Evolutionary conservation across 2,797 vertebrate genomes (phyloP), one percentile per base, ranked within the genome.

Genomic region (Gadopsis marmoratus): DNA sequence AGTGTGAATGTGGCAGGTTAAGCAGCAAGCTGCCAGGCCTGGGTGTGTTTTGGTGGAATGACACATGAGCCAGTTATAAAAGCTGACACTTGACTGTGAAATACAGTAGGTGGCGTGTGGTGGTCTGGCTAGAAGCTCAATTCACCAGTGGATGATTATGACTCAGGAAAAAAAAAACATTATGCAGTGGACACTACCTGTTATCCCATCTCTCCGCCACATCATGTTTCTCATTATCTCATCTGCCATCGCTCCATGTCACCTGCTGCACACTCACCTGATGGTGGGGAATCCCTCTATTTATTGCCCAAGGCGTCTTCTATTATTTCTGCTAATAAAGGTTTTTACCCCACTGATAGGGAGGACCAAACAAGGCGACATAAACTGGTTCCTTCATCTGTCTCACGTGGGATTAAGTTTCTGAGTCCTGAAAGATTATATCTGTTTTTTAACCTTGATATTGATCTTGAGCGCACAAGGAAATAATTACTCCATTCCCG

Each of bases 321-420:
- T 53, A 33, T 45, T 26, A 54, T 64, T 69, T 87, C 43, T 71
- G 62, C 60, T 55, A 65, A 61, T 79, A 70, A 70, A 72, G 58
- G 72, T 26, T 60, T 69, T 29, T 16, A 17, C 8, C 45, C 26
- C 11, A 9, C 39, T 7, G 21, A 16, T 8, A 2, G 9, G 1
- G 19, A 62, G 8, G 29, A 21, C 61, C 45, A 56, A 74, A 74
- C 71, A 66, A 81, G 61, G 41, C 14, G 5, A 10, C 56, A 12
- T 11, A 7, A 55, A 4, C 7, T 2, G 17, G 19, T 8, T 54
- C 29, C 19, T 48, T 55, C 41, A 21, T 58, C 2, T 11, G 33
- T 14, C 16, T 50, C 51, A n/a, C 8, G 8, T 16, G 19, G 68
- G 35, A 7, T 61, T 16, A 65, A n/a, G 14, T 35, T 51, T 51